A percentile compares a stretch with the other conserved stretches of the same genome.
Conservation (phyloP, 2,888 invertebrate genomes). For the Drosophila melanocephala region DNA sequence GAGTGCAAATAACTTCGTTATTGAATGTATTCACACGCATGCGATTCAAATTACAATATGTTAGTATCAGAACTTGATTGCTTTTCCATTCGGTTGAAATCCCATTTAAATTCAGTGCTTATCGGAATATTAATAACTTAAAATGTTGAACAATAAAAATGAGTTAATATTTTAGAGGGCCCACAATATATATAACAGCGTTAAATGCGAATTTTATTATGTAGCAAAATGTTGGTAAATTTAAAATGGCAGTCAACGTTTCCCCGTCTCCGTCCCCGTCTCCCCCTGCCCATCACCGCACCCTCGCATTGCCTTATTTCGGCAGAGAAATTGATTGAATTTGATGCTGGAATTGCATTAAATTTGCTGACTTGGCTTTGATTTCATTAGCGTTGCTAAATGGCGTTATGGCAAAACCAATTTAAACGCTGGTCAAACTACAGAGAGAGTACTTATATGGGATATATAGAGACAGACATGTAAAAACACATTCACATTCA, state of each 20-base stretch:
- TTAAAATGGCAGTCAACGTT: conserved; percentile 39
- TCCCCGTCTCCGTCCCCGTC: too few species aligned
- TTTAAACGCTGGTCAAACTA: conserved; percentile 43
- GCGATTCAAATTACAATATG: background rate
- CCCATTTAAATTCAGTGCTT: background rate
- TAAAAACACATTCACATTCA: conserved; percentile 6
- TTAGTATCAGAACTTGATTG: background rate
- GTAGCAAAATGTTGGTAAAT: conserved; percentile 46
- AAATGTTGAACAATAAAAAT: background rate
- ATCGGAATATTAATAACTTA: background rate
- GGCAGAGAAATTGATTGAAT: conserved; percentile 49
- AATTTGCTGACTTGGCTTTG: conserved; percentile 64
- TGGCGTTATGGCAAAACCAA: conserved; percentile 34
- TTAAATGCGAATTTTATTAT: conserved; percentile 55
- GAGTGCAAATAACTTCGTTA: background rate
- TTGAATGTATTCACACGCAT: background rate
- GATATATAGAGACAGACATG: background rate
- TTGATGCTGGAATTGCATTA: conserved; percentile 61
- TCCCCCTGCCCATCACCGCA: too few species aligned
- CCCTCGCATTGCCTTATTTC: background rate
- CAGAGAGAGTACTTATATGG: background rate
- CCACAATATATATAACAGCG: conserved; percentile 9
- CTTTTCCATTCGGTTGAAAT: background rate
- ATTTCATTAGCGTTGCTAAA: conserved; percentile 59
- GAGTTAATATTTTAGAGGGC: background rate